phyloP scores from a whole-genome alignment of 2,888 invertebrate species.

The Drosophila meridionalis region DNA sequence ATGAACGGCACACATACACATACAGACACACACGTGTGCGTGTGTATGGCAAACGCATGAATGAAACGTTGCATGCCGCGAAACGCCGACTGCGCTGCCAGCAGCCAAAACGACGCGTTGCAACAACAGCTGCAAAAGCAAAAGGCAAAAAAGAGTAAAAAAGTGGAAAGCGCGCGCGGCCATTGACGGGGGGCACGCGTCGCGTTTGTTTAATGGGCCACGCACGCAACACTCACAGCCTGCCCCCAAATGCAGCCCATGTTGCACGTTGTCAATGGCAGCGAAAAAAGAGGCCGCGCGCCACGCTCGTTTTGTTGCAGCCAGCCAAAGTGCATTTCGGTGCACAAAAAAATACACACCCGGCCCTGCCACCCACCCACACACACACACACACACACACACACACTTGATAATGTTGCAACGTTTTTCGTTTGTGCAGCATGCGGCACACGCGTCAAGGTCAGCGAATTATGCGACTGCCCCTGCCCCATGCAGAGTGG shows the following conservation, averaged over 20 bases:
- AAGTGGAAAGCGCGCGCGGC: conserved; percentile 37
- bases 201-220: conserved; percentile 77
- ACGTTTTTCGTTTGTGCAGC: conserved; percentile 69
- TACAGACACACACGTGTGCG: conserved; percentile 29
- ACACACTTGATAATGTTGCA: conserved; percentile 54
- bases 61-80: conserved; percentile 72
- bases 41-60: conserved; percentile 61
- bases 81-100: conserved; percentile 39
- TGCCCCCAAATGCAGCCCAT: conserved; percentile 26
- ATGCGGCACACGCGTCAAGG: conserved; percentile 77
- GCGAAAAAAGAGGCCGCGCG: conserved; percentile 57
- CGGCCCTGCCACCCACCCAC: conserved; percentile 12
- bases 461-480: conserved; percentile 51
- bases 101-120: conserved; percentile 55
- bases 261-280: conserved; percentile 60
- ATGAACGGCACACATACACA: conserved; percentile 60
- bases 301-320: conserved; percentile 38
- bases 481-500: not conserved
- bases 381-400: conserved; percentile 21
- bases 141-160: conserved; percentile 18
- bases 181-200: conserved; percentile 55
- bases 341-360: conserved; percentile 19
- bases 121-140: conserved; percentile 45
- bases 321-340: conserved; percentile 53
- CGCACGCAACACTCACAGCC: conserved; percentile 63